phyloP scores from a whole-genome alignment of 2,888 invertebrate species.

The Stenoptilia bipunctidactyla region DNA sequence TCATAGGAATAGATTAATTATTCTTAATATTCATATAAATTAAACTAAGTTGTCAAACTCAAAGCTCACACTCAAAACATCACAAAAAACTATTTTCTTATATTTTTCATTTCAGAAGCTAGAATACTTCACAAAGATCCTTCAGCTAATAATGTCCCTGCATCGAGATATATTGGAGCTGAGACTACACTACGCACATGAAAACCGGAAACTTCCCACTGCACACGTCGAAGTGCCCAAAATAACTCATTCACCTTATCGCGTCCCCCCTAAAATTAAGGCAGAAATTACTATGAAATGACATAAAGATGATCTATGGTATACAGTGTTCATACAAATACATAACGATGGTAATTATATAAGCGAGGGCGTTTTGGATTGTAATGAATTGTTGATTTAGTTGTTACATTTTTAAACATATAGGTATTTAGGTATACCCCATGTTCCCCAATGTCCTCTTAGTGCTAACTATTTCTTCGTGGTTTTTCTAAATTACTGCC shows the following conservation, averaged over 20 bases:
- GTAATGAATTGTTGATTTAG: slow-evolving; percentile 15
- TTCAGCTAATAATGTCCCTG: slow-evolving; percentile 55
- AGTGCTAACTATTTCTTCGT: too few relatives aligned
- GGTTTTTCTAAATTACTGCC: too few relatives aligned
- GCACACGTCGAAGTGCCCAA: not conserved
- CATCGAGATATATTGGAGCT: slow-evolving; percentile 58
- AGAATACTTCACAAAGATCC: slow-evolving; percentile 59
- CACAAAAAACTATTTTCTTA: too few relatives aligned
- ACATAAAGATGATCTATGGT: slow-evolving; percentile 28
- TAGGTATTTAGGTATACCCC: too few relatives aligned
- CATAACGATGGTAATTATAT: slow-evolving; percentile 17
- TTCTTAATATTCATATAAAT: too few relatives aligned
- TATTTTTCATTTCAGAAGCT: slow-evolving; percentile 38
- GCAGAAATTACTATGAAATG: slow-evolving; percentile 55
- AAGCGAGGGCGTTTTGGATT: slow-evolving; percentile 13
- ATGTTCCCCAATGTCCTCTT: too few relatives aligned
- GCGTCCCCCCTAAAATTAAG: slow-evolving; percentile 42
- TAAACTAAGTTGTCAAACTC: too few relatives aligned
- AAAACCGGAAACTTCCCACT: slow-evolving; percentile 17
- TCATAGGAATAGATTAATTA: too few relatives aligned
- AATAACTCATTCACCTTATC: slow-evolving; percentile 20
- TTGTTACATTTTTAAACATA: too few relatives aligned
- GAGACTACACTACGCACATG: slow-evolving; percentile 36
- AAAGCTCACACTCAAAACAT: too few relatives aligned
- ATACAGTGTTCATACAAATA: slow-evolving; percentile 27